Conservation (phyloP, 35 echinoderm and acorn worm species). For the Lytechinus pictus region DNA sequence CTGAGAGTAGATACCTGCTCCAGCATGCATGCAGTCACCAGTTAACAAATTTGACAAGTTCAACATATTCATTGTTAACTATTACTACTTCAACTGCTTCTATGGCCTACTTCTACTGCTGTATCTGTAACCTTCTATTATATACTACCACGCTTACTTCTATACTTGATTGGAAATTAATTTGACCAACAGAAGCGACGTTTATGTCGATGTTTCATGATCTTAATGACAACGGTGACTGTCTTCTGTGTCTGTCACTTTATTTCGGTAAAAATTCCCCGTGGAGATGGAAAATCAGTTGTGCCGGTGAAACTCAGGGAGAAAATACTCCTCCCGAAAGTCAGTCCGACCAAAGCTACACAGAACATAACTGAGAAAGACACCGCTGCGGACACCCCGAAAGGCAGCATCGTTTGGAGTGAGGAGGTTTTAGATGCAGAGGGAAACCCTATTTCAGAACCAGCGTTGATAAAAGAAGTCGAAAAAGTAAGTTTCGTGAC, state of each 20-base stretch:
- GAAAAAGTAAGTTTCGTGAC: not conserved
- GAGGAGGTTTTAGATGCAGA: not conserved
- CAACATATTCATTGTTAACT: no score
- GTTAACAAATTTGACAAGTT: no score
- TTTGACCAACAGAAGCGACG: not conserved
- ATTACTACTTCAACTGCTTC: no score
- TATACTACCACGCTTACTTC: no score
- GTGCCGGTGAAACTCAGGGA: not conserved
- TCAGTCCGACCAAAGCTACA: not conserved
- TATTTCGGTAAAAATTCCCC: not conserved
- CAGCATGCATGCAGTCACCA: no score
- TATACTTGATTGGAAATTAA: not conserved
- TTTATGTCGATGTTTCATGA: not conserved
- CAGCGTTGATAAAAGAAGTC: not conserved
- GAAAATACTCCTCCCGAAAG: not conserved
- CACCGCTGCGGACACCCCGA: not conserved
- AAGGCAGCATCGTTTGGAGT: not conserved
- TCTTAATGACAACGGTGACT: not conserved
- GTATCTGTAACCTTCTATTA: no score
- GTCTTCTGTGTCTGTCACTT: not conserved
- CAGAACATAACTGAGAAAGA: not conserved
- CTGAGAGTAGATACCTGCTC: no score
- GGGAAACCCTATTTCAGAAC: not conserved
- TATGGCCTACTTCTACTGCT: no score
- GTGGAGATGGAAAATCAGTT: not conserved